Conservation (phyloP, 37 sponge, comb jelly and placozoan genomes). For the Geodia barretti region DNA sequence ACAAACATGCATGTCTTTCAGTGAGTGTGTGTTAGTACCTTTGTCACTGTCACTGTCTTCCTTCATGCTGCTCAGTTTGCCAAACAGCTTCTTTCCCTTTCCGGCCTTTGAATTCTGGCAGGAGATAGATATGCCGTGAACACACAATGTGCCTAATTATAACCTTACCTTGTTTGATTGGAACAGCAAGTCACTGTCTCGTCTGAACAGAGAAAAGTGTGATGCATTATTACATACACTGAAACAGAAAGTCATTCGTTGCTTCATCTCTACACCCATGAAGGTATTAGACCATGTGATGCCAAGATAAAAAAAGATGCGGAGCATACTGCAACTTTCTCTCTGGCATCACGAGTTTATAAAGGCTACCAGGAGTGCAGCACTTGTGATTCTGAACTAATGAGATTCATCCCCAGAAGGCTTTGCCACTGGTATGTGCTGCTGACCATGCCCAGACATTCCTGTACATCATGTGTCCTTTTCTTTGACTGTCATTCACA, state of each 20-base stretch:
- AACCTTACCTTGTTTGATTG: neutral
- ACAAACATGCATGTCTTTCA: no score
- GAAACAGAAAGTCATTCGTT: no score
- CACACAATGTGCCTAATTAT: neutral
- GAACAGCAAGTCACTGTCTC: slow-evolving; percentile 5
- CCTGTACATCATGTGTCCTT: neutral
- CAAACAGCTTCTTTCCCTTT: slow-evolving; percentile 43
- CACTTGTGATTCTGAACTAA: neutral
- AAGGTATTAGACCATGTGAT: no score
- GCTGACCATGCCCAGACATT: no score
- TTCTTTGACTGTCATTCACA: no score
- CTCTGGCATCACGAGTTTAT: no score
- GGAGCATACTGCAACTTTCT: no score
- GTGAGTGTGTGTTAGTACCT: no score
- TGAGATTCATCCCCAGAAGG: no score
- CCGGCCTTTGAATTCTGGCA: slow-evolving; percentile 3
- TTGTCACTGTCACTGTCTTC: slow-evolving; percentile 24
- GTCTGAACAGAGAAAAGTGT: neutral
- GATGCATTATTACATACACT: no score
- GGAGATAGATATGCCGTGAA: neutral
- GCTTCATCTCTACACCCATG: no score
- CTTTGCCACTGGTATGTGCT: neutral
- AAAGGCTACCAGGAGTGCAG: neutral
- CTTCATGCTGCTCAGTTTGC: slow-evolving; percentile 22
- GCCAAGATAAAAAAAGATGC: no score